A percentile compares a stretch with the other conserved stretches of the same genome.
Evolutionary conservation across 2,113 vertebrate species (phyloP).

Genomic region (Pelodiscus sinensis): DNA sequence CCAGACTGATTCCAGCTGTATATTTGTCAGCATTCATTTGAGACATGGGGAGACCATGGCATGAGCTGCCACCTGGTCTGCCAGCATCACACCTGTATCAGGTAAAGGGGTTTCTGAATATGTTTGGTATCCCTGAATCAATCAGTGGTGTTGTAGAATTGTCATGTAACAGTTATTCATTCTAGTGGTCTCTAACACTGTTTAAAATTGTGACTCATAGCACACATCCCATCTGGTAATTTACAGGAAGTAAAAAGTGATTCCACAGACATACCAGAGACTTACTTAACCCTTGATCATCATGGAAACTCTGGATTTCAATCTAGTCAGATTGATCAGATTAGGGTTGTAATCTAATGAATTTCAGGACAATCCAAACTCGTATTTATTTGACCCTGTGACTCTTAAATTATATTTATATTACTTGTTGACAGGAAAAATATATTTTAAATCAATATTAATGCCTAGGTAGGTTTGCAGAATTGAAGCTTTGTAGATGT

Average conservation of each 20-base stretch:
- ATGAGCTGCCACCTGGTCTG: not conserved
- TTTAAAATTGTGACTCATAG: not conserved
- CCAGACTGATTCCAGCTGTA: not conserved
- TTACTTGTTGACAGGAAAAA: not conserved
- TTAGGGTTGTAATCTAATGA: not conserved
- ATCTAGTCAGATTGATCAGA: not conserved
- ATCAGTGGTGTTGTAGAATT: not conserved
- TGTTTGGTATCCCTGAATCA: not conserved
- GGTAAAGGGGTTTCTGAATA: not conserved
- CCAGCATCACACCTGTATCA: no score
- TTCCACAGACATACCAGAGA: not conserved
- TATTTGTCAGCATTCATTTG: not conserved
- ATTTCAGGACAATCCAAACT: not conserved
- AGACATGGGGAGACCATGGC: not conserved
- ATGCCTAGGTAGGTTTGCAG: not conserved
- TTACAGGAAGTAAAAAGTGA: not conserved
- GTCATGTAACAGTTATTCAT: not conserved
- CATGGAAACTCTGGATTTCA: not conserved
- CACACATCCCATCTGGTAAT: not conserved
- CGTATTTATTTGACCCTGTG: not conserved
- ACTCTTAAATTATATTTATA: not conserved
- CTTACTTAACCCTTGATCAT: not conserved
- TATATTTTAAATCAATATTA: not conserved
- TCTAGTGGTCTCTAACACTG: not conserved
- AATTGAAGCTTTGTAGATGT: not conserved